Base-by-base conservation (phyloP, 1,140 invertebrate genomes). In the Kradibia gibbosae region DNA sequence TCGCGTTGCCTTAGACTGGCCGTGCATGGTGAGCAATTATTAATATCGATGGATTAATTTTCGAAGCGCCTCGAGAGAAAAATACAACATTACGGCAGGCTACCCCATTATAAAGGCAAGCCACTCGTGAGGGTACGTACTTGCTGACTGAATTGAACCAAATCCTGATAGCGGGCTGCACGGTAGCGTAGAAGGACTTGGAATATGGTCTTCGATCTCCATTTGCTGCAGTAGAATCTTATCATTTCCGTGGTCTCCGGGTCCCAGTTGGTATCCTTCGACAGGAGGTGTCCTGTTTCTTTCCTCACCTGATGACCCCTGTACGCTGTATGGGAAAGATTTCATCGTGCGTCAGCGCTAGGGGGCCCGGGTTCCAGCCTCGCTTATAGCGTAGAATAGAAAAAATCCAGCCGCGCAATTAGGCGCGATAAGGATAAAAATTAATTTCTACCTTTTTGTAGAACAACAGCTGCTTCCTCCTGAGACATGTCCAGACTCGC, bases 71-170 rank as follows among this genome's bases (percentile, higher is more conserved):
- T n/a, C n/a, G n/a, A n/a, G n/a, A n/a, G n/a, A n/a, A n/a, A n/a
- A n/a, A n/a, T n/a, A n/a, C n/a, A n/a, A n/a, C n/a, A n/a, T n/a
- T n/a, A n/a, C n/a, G n/a, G n/a, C n/a, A n/a, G n/a, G n/a, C n/a
- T n/a, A n/a, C n/a, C n/a, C n/a, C n/a, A n/a, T n/a, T n/a, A n/a
- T n/a, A n/a, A n/a, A n/a, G n/a, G n/a, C n/a, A n/a, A n/a, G n/a
- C n/a, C n/a, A n/a, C n/a, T n/a, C n/a, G n/a, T n/a, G n/a, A n/a
- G 62, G 11, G 83, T 3, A 77, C 86, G 88, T 88, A 96, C 96
- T 93, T 96, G 96, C 88, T 96, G 95, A 67, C 94, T 95, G 83
- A 97, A 95, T 88, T 96, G 95, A 80, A 96, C 95, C 28, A 96
- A 92, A 85, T 97, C 95, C 90, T 96, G 95, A 88, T 94, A 95